phyloP scores from a whole-genome alignment of 2,888 invertebrate species.

The Alloplasta piceator region DNA sequence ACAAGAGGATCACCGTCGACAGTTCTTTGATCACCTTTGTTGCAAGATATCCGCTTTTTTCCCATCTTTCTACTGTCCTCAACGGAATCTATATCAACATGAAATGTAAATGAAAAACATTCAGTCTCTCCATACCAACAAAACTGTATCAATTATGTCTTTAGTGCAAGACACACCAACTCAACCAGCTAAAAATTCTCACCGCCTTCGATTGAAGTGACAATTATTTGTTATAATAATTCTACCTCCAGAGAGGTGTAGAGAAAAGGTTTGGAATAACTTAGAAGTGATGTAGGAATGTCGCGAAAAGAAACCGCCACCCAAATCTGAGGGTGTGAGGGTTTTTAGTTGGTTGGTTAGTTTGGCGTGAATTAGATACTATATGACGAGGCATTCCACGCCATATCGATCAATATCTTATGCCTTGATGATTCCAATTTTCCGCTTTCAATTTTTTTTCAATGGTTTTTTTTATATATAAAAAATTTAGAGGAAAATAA shows the following conservation, averaged over 20 bases:
- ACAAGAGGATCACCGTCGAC: conserved; percentile 9
- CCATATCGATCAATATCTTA: no score
- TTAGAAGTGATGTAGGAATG: neutral
- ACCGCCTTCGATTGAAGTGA: neutral
- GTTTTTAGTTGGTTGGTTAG: neutral
- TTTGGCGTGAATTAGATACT: neutral
- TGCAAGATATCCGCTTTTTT: conserved; percentile 19
- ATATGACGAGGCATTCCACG: no score
- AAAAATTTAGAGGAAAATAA: no score
- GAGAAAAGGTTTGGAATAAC: neutral
- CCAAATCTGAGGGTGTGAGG: neutral
- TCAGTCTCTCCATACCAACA: neutral
- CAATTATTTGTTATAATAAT: neutral
- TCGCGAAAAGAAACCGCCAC: neutral
- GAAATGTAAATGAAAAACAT: neutral
- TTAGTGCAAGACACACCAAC: neutral
- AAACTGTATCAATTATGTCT: neutral
- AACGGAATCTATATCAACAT: conserved; percentile 18
- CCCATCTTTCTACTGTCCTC: conserved; percentile 11
- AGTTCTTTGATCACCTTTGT: no score
- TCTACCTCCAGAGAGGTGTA: neutral
- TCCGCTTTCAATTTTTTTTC: neutral
- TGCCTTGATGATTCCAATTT: no score
- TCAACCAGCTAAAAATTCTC: neutral
- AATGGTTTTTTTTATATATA: no score